These are phyloP conservation scores for Gymnosoma rotundatum DNA, from an alignment of 2,888 invertebrate genomes.

Conservation along the genomic window DNA sequence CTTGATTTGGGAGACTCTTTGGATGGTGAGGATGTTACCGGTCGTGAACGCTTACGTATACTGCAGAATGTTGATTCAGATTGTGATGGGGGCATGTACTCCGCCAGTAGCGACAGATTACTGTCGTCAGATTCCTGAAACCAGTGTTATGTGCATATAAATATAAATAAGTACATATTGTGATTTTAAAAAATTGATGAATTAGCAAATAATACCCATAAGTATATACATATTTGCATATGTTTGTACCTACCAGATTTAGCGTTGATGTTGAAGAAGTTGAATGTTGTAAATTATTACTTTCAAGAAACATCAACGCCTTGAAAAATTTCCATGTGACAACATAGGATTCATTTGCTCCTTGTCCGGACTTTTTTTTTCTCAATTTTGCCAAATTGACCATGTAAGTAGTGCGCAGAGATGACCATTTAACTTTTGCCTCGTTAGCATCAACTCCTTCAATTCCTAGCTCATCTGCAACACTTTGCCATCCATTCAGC, in stretches of 20 bases:
- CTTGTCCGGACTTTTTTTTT: constrained; percentile 2
- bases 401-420: constrained; percentile 11
- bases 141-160: too few relatives aligned
- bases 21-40: too few relatives aligned
- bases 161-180: too few relatives aligned
- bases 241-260: too few relatives aligned
- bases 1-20: background rate
- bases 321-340: constrained; percentile 13
- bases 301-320: constrained; percentile 1
- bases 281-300: background rate
- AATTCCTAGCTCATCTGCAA: background rate
- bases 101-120: too few relatives aligned
- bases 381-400: constrained; percentile 2
- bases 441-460: constrained; percentile 8
- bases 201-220: too few relatives aligned
- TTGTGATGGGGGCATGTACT: too few relatives aligned
- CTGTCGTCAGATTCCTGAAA: too few relatives aligned
- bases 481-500: background rate
- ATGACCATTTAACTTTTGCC: constrained; percentile 14
- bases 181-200: too few relatives aligned
- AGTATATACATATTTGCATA: too few relatives aligned
- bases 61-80: too few relatives aligned
- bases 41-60: too few relatives aligned
- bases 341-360: background rate
- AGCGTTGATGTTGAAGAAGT: constrained; percentile 1